phyloP scores from a whole-genome alignment of 64 coral and sea anemone species.

The Actinia equina region DNA sequence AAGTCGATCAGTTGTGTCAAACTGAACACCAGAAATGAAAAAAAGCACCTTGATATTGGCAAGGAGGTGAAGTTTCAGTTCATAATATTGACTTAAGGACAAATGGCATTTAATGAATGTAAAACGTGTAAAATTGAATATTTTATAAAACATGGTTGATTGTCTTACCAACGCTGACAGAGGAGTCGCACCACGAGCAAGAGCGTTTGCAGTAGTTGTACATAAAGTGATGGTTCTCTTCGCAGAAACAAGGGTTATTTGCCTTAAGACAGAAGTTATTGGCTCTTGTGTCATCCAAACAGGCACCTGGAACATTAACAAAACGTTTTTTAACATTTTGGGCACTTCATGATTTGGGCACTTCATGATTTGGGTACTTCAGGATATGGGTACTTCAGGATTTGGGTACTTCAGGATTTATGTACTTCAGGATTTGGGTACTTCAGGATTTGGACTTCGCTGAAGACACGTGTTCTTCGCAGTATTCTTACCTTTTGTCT shows the following conservation, averaged over 20 bases:
- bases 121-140: no score
- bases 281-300: constrained; percentile 68
- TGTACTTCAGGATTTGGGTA: no score
- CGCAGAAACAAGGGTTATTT: constrained; percentile 83
- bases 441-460: background rate
- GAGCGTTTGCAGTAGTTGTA: constrained; percentile 95
- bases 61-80: no score
- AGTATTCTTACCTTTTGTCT: background rate
- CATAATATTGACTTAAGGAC: no score
- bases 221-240: constrained; percentile 94
- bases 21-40: no score
- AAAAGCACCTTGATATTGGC: no score
- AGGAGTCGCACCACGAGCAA: constrained; percentile 66
- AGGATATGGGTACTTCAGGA: no score
- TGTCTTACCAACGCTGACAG: constrained; percentile 49
- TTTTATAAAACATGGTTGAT: background rate
- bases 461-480: no score
- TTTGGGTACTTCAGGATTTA: background rate
- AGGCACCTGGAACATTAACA: constrained; percentile 37
- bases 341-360: background rate
- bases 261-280: constrained; percentile 75
- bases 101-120: no score
- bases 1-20: no score
- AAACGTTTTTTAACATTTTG: background rate
- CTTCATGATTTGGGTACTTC: background rate